Conservation (phyloP, 2,797 vertebrate species). For the Rallus crepitans region DNA sequence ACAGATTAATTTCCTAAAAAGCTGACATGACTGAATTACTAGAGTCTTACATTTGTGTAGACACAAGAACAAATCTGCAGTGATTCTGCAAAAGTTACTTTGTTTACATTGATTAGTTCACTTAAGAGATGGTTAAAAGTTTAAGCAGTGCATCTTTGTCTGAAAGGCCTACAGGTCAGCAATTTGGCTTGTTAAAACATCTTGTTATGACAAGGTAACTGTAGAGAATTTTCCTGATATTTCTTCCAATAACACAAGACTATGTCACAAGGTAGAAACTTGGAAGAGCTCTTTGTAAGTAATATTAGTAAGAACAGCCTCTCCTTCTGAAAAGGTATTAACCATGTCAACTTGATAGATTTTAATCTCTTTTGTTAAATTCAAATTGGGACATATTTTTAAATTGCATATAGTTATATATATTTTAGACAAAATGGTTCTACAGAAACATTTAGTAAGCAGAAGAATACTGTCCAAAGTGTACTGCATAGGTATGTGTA, state of each 20-base stretch:
- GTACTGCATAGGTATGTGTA: slow-evolving; percentile 13
- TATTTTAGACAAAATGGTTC: not conserved
- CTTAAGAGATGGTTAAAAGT: not conserved
- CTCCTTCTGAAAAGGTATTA: not conserved
- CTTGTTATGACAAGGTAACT: not conserved
- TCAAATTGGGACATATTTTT: not conserved
- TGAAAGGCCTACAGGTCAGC: slow-evolving; percentile 24
- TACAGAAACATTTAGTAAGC: slow-evolving; percentile 17
- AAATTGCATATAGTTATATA: not conserved
- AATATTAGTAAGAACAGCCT: not conserved
- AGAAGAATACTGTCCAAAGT: slow-evolving; percentile 59
- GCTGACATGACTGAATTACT: slow-evolving; percentile 20
- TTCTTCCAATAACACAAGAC: not conserved
- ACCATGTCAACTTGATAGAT: not conserved
- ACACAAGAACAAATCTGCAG: not conserved
- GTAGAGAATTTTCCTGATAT: not conserved
- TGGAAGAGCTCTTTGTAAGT: not conserved
- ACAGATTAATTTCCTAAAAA: slow-evolving; percentile 30
- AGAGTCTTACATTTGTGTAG: not conserved
- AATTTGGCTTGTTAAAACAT: slow-evolving; percentile 23
- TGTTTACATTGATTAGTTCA: slow-evolving; percentile 1
- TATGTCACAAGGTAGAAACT: not conserved
- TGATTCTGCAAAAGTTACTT: slow-evolving; percentile 19
- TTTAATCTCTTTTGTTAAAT: not conserved
- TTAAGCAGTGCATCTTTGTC: slow-evolving; percentile 12